Percentiles rank a stretch among this genome's conserved stretches.
Conservation (phyloP, 2,888 invertebrate species). For the Spialia ferax region DNA sequence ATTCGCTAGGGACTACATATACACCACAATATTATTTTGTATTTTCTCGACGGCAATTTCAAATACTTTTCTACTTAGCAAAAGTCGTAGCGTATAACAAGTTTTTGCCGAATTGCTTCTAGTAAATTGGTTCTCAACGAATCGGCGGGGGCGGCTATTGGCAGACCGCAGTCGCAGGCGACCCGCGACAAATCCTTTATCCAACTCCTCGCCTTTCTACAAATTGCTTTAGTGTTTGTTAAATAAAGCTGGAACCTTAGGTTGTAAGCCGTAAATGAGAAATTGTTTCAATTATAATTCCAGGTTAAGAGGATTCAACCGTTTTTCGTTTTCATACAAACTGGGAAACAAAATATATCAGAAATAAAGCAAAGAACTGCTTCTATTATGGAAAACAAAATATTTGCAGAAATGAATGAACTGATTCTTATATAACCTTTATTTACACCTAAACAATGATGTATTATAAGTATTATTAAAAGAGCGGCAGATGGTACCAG, state of each 20-base stretch:
- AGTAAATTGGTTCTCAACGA: constrained; percentile 11
- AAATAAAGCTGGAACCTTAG: not conserved
- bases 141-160: not conserved
- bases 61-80: constrained; percentile 5
- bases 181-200: constrained; percentile 17
- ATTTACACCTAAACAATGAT: too few species aligned
- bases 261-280: not conserved
- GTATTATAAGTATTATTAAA: too few species aligned
- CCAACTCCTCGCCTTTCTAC: not conserved
- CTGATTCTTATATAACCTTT: too few species aligned
- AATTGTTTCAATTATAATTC: not conserved
- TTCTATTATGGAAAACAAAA: too few species aligned
- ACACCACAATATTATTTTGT: not conserved
- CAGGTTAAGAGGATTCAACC: too few species aligned
- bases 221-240: constrained; percentile 6
- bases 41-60: not conserved
- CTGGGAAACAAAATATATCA: too few species aligned
- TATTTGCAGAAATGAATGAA: too few species aligned
- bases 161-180: not conserved
- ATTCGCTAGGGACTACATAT: too few species aligned
- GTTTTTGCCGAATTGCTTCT: constrained; percentile 18
- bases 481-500: too few species aligned
- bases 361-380: too few species aligned
- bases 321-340: too few species aligned
- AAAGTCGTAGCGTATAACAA: constrained; percentile 20